These are phyloP conservation scores for Oligia fasciuncula DNA, from an alignment of 2,888 invertebrate genomes.

Conservation along the genomic window DNA sequence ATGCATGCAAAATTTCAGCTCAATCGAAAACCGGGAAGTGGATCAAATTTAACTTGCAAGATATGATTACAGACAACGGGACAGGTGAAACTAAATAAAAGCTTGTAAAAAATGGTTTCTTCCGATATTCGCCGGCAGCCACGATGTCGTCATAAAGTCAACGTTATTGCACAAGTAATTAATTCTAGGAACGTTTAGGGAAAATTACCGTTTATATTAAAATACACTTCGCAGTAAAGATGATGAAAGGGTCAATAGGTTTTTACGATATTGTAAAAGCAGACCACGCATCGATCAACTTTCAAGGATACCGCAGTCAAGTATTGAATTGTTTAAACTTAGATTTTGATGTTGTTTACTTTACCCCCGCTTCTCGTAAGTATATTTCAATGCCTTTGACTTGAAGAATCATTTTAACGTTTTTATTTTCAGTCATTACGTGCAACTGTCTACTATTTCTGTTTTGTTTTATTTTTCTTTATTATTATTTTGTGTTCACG, in stretches of 20 bases:
- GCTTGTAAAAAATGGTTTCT: neutral
- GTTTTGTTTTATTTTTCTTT: too few relatives aligned
- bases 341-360: neutral
- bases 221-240: constrained; percentile 38
- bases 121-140: neutral
- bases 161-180: constrained; percentile 4
- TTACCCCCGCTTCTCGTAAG: neutral
- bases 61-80: too few relatives aligned
- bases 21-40: too few relatives aligned
- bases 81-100: too few relatives aligned
- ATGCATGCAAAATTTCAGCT: too few relatives aligned
- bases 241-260: constrained; percentile 25
- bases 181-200: constrained; percentile 51
- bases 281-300: neutral
- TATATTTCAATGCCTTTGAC: neutral
- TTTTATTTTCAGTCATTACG: neutral
- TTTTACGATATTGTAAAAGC: neutral
- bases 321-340: neutral
- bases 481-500: too few relatives aligned
- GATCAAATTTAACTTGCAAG: too few relatives aligned
- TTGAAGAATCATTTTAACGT: neutral
- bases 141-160: constrained; percentile 3
- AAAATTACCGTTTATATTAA: constrained; percentile 40
- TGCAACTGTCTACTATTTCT: neutral
- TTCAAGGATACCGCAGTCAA: neutral